Evolutionary conservation across 2,888 invertebrate species (phyloP).

Genomic region (Drosophila eohydei): DNA sequence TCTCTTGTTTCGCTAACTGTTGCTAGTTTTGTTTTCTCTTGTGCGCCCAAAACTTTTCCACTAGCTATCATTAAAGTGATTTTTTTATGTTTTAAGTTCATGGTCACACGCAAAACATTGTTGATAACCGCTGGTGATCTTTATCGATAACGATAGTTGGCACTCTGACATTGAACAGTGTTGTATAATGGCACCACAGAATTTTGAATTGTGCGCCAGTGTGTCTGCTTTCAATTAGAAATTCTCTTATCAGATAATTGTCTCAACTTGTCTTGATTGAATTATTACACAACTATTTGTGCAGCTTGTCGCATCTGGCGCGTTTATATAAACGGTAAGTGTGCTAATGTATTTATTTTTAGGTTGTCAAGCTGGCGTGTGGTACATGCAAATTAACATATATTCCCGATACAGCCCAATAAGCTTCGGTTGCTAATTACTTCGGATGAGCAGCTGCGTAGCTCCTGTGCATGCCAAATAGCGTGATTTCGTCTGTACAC

Average conservation of each 20-base stretch:
- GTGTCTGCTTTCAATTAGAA: slow-evolving; percentile 2
- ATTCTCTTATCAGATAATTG: slow-evolving; percentile 25
- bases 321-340: slow-evolving; percentile 20
- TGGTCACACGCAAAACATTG: slow-evolving; percentile 43
- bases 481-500: slow-evolving; percentile 35
- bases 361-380: not conserved
- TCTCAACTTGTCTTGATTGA: slow-evolving; percentile 2
- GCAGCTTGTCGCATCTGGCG: not conserved
- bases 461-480: slow-evolving; percentile 33
- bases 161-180: slow-evolving; percentile 33
- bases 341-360: not conserved
- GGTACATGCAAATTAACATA: slow-evolving; percentile 29
- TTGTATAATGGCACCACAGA: slow-evolving; percentile 16
- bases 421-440: slow-evolving; percentile 34
- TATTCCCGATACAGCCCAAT: slow-evolving; percentile 32
- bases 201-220: slow-evolving; percentile 49
- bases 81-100: slow-evolving; percentile 63
- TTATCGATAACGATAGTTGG: slow-evolving; percentile 62
- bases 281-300: slow-evolving; percentile 23
- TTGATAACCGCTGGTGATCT: slow-evolving; percentile 27
- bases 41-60: slow-evolving; percentile 49
- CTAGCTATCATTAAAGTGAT: slow-evolving; percentile 2
- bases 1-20: not conserved
- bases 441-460: not conserved
- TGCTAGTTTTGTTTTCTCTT: slow-evolving; percentile 15